phyloP scores from a whole-genome alignment of 1,140 invertebrate genomes.

The Aphis craccivora region DNA sequence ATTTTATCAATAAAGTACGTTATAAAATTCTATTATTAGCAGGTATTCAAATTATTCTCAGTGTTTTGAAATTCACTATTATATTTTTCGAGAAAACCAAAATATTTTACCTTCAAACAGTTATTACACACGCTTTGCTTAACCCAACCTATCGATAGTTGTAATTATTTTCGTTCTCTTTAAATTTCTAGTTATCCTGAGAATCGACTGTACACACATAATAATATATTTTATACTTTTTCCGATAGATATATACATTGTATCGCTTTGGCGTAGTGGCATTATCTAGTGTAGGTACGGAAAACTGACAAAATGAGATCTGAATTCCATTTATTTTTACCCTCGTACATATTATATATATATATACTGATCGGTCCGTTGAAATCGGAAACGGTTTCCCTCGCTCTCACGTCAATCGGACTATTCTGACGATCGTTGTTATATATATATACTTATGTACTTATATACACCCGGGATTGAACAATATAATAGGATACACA shows the following conservation, averaged over 20 bases:
- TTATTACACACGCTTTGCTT: background rate
- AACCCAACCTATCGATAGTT: background rate
- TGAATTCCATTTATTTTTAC: conserved; percentile 11
- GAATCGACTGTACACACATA: background rate
- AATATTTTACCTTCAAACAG: background rate
- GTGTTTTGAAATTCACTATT: background rate
- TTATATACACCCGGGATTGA: background rate
- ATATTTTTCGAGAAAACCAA: background rate
- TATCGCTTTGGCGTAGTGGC: background rate
- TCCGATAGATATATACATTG: background rate
- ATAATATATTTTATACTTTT: background rate
- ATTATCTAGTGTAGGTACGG: background rate
- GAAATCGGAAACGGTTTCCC: background rate
- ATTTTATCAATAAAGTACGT: background rate
- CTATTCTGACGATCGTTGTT: background rate
- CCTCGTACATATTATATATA: background rate
- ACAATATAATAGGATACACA: background rate
- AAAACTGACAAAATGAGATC: background rate
- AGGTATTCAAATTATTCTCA: background rate
- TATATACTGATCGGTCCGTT: background rate
- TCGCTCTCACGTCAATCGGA: background rate
- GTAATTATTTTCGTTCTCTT: background rate
- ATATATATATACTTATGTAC: too few species aligned
- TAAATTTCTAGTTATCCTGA: background rate
- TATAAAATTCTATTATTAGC: background rate